Base-by-base conservation (phyloP, 2,797 vertebrate genomes). In the Malacoraja senta region DNA sequence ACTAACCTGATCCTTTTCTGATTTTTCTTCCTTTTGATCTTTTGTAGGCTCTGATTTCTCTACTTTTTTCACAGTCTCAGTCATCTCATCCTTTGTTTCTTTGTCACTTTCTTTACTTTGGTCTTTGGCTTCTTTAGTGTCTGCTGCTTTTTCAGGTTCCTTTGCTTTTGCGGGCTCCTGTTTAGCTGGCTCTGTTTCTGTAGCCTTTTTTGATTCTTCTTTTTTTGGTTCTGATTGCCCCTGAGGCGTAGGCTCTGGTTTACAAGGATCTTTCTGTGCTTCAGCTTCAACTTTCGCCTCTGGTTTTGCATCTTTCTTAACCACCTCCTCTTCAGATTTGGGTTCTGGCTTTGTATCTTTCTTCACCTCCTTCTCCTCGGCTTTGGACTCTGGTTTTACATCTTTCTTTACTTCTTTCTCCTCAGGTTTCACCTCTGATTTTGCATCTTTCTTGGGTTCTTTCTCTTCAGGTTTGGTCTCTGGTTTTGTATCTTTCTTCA, bases 11-110 rank as follows among this genome's bases (percentile, higher is more conserved):
- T 94, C 93, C 88, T 94, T 81, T 76, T 74, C 93, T 81, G 84
- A 38, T 94, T 96, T 95, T 91, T 93, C 93, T 17, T 95, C 94
- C 93, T 93, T 13, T 0, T 83, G 83, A 6, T 94, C 77, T 93
- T 95, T 95, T 93, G 95, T 93, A 10, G 95, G 95, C 93, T 95
- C 96, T 77, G 94, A 74, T 32, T 95, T 95, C 94, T 95, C 95
- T 93, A 94, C 94, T 93, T 95, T 95, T 91, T 94, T 96, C 88
- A 93, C 86, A 91, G 86, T 94, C n/a, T 93, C 81, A 15, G 93
- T 94, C 77, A 71, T 61, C 58, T 93, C 77, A 63, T 93, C 93
- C 44, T 79, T 93, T 65, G 76, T 81, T 80, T 65, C 74, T 68
- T 93, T 81, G 63, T 44, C 63, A 81, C 58, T 81, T 10, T 79